Evolutionary conservation across 1,140 invertebrate genomes (phyloP).

Genomic region (Akabosia matsudoensis): DNA sequence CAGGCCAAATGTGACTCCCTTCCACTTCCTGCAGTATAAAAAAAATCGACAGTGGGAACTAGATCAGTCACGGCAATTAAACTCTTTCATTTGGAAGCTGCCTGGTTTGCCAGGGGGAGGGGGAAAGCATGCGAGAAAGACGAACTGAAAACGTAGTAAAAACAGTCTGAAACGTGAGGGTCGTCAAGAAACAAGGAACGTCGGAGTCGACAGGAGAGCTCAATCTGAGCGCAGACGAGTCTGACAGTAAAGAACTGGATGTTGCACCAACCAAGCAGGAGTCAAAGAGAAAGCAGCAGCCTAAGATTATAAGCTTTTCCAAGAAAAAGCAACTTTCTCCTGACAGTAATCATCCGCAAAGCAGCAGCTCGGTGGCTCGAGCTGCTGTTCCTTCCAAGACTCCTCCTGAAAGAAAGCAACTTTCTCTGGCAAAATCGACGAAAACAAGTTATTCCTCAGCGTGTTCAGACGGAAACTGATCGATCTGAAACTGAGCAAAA

Average conservation of each 20-base stretch:
- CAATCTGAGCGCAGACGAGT: constrained; percentile 23
- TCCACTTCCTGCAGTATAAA: constrained; percentile 77
- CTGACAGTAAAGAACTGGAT: constrained; percentile 27
- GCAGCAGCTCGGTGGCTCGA: constrained; percentile 34
- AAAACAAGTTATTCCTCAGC: constrained; percentile 67
- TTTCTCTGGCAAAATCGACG: constrained; percentile 54
- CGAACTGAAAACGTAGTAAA: constrained; percentile 37
- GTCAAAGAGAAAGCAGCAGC: not conserved
- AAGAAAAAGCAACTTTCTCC: not conserved
- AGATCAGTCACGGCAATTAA: constrained; percentile 39
- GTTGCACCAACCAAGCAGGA: too few species aligned
- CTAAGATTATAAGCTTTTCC: not conserved
- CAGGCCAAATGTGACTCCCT: constrained; percentile 76
- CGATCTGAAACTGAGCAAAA: constrained; percentile 66
- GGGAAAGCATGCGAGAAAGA: constrained; percentile 39
- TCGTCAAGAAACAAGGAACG: not conserved
- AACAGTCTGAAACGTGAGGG: constrained; percentile 38
- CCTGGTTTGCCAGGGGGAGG: not conserved
- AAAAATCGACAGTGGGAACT: constrained; percentile 61
- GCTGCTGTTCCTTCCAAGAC: too few species aligned
- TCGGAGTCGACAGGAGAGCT: constrained; percentile 22
- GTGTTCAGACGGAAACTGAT: constrained; percentile 63
- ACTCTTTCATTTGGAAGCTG: constrained; percentile 25
- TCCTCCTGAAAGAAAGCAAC: constrained; percentile 39
- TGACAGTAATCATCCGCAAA: constrained; percentile 47